Evolutionary conservation across 2,797 vertebrate species (phyloP).

Genomic region (Pantherophis vulpinus): DNA sequence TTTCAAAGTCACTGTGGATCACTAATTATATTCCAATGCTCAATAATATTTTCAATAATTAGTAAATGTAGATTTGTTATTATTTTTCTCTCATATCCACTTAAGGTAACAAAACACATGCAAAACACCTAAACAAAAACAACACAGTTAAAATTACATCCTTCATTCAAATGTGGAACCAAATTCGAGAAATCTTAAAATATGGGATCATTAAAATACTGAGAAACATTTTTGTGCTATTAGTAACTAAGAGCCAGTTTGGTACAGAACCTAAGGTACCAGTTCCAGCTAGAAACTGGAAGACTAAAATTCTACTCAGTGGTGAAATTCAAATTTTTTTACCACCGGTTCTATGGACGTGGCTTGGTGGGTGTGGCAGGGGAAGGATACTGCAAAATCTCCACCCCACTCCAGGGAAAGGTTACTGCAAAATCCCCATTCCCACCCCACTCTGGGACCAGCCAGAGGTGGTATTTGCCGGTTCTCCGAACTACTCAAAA

Average conservation of each 20-base stretch:
- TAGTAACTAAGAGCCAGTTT: background rate
- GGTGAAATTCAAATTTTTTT: no score
- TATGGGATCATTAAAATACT: background rate
- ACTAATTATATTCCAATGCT: background rate
- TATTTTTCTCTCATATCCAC: background rate
- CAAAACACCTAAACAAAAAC: background rate
- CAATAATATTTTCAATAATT: background rate
- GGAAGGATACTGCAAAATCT: no score
- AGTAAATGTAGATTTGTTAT: background rate
- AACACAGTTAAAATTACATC: background rate
- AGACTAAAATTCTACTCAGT: background rate
- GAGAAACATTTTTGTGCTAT: background rate
- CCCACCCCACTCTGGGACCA: no score
- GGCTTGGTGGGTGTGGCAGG: no score
- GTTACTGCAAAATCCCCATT: no score
- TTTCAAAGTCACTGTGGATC: background rate
- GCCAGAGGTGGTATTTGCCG: no score
- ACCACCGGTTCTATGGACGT: no score
- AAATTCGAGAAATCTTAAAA: slow-evolving; percentile 8
- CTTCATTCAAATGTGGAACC: background rate
- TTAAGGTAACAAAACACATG: background rate
- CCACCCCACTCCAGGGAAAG: no score
- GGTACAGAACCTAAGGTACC: background rate
- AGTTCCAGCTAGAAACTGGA: background rate
- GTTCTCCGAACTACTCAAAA: no score